Conservation (phyloP, 2,888 invertebrate genomes). For the Elegia similella region DNA sequence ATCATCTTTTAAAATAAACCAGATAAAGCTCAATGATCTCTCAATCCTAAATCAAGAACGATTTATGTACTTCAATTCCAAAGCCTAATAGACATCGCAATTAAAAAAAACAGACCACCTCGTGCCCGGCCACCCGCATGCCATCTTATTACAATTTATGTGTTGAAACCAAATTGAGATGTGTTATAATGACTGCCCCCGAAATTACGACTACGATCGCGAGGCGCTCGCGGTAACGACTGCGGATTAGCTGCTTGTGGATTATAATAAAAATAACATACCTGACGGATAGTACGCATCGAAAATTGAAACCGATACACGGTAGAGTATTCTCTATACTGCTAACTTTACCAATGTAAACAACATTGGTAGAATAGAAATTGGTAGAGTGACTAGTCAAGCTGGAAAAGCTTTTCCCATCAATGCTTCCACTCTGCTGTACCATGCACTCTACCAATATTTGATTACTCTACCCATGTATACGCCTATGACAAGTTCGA, state of each 20-base stretch:
- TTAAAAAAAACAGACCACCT: constrained; percentile 27
- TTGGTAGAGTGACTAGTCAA: too few relatives aligned
- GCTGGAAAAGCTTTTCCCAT: too few relatives aligned
- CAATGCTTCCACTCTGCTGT: too few relatives aligned
- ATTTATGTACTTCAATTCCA: constrained; percentile 20
- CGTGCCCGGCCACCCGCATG: constrained; percentile 65
- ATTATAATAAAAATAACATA: not conserved
- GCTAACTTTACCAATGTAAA: too few relatives aligned
- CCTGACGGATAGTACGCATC: too few relatives aligned
- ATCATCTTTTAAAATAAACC: not conserved
- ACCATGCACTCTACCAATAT: too few relatives aligned
- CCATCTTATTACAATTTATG: constrained; percentile 66
- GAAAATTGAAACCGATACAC: too few relatives aligned
- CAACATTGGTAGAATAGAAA: too few relatives aligned
- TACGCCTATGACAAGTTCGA: too few relatives aligned
- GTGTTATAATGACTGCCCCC: constrained; percentile 74
- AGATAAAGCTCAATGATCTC: not conserved
- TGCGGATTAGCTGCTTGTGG: constrained; percentile 30
- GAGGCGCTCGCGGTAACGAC: constrained; percentile 36
- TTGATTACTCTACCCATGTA: too few relatives aligned
- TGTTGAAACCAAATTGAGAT: constrained; percentile 74
- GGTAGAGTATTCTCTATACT: too few relatives aligned
- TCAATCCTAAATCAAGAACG: constrained; percentile 16
- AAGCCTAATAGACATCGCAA: constrained; percentile 16
- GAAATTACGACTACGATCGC: constrained; percentile 55